phyloP scores from a whole-genome alignment of 2,888 invertebrate genomes.

The Cephus pygmeus region DNA sequence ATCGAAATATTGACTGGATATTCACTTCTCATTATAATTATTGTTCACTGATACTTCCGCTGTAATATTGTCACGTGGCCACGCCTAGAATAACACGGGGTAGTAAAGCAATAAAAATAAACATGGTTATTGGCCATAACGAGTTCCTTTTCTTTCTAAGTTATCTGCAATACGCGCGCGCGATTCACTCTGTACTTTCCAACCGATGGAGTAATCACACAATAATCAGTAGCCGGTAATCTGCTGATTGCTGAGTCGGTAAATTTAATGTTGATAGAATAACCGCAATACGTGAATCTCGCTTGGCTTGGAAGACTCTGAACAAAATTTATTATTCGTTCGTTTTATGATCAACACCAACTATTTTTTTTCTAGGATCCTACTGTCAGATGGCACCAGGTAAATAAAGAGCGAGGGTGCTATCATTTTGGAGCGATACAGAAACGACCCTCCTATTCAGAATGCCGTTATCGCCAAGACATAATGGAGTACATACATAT shows the following conservation, averaged over 20 bases:
- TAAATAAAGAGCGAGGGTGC: conserved; percentile 33
- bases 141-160: not conserved
- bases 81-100: no score
- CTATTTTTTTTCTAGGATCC: conserved; percentile 48
- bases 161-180: not conserved
- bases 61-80: no score
- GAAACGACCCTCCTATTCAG: not conserved
- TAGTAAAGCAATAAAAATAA: not conserved
- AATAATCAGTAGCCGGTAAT: not conserved
- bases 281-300: not conserved
- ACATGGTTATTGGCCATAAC: not conserved
- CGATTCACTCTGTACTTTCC: not conserved
- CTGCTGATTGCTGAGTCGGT: not conserved
- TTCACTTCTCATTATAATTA: no score
- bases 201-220: not conserved
- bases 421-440: not conserved
- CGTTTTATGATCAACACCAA: conserved; percentile 4
- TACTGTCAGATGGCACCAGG: conserved; percentile 61
- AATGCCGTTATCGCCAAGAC: not conserved
- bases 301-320: not conserved
- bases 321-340: not conserved
- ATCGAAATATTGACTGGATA: no score
- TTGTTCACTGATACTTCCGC: no score
- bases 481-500: not conserved
- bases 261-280: not conserved